phyloP scores from a whole-genome alignment of 2,888 invertebrate species.

The Temnothorax ravouxi region DNA sequence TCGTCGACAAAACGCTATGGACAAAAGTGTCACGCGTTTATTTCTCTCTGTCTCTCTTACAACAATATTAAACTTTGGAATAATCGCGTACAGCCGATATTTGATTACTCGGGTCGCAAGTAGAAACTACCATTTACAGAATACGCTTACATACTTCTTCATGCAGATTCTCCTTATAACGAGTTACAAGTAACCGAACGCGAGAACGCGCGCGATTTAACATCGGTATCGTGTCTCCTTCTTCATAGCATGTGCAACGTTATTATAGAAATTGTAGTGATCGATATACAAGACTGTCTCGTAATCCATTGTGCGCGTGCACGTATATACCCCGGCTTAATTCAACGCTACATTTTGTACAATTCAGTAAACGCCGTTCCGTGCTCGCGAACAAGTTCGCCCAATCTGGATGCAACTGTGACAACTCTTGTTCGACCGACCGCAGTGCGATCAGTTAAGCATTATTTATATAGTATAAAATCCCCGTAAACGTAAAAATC shows the following conservation, averaged over 20 bases:
- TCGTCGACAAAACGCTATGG: conserved; percentile 48
- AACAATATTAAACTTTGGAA: conserved; percentile 66
- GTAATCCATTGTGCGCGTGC: conserved; percentile 64
- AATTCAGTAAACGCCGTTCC: conserved; percentile 67
- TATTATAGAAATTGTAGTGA: conserved; percentile 59
- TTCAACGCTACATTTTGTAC: conserved; percentile 69
- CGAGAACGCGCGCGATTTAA: conserved; percentile 45
- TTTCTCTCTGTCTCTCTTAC: not conserved
- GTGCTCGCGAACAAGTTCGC: conserved; percentile 11
- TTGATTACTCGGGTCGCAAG: conserved; percentile 59
- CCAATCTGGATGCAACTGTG: not conserved
- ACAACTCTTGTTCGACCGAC: not conserved
- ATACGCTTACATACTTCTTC: conserved; percentile 33
- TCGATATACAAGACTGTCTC: conserved; percentile 38
- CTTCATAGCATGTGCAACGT: conserved; percentile 35
- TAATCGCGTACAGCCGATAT: conserved; percentile 64
- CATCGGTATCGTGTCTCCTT: conserved; percentile 6
- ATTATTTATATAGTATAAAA: conserved; percentile 21
- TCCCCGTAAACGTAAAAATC: conserved; percentile 32
- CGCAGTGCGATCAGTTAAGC: not conserved
- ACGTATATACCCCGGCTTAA: conserved; percentile 57
- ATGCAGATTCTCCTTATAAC: conserved; percentile 44
- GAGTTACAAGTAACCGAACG: conserved; percentile 50
- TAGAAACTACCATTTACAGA: conserved; percentile 56
- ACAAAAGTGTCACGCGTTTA: conserved; percentile 43